phyloP scores from a whole-genome alignment of 2,113 vertebrate species.

The Typhlomys cinereus region DNA sequence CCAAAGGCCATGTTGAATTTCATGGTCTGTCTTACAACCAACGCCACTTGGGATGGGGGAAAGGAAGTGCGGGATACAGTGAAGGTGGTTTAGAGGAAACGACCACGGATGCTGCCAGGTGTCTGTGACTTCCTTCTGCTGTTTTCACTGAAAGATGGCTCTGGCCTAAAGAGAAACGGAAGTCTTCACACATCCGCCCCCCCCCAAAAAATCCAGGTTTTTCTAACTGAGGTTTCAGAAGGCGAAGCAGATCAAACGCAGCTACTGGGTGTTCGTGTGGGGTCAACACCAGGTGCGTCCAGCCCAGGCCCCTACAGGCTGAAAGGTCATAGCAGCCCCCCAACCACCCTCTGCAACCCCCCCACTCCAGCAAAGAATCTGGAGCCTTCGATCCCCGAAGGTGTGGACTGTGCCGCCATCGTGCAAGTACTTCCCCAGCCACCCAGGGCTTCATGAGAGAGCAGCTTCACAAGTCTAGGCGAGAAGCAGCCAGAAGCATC shows the following conservation, averaged over 20 bases:
- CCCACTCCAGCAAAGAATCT: too few relatives aligned
- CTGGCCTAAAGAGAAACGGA: not conserved
- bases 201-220: not conserved
- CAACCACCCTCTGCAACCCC: too few relatives aligned
- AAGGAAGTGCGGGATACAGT: not conserved
- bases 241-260: not conserved
- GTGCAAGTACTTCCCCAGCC: not conserved
- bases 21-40: not conserved
- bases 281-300: not conserved
- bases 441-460: not conserved
- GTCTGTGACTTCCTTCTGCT: not conserved
- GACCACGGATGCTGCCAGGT: not conserved
- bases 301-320: not conserved
- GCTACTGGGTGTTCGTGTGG: not conserved
- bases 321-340: not conserved
- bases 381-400: not conserved
- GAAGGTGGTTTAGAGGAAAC: too few relatives aligned
- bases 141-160: not conserved
- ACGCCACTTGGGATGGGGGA: not conserved
- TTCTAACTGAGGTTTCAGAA: conserved; percentile 24
- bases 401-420: not conserved
- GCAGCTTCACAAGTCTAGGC: conserved; percentile 4
- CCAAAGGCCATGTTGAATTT: not conserved
- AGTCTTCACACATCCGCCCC: not conserved
- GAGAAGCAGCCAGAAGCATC: not conserved